Evolutionary conservation across 1,140 invertebrate species (phyloP), one percentile per base, ranked within the genome.

Genomic region (Platorchestia sp.): DNA sequence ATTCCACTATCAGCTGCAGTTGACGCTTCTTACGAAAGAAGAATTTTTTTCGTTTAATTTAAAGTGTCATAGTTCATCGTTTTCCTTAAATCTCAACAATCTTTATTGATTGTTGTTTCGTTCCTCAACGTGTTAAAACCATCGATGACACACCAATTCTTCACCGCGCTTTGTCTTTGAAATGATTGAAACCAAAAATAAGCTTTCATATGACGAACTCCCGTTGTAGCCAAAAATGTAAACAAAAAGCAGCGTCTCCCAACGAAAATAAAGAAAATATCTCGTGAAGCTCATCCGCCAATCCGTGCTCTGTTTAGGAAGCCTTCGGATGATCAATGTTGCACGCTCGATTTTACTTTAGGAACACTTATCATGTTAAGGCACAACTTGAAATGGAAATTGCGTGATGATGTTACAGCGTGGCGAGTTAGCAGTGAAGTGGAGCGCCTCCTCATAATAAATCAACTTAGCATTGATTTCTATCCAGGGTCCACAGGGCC

Each of bases 391-490:
- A 89, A 89, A 89, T 89, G 87, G 41, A 89, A 89, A 89, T 89
- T 44, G 87, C 87, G 41, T 89, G 87, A 89, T 89, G 87, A 89
- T 41, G 87, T 89, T 89, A 89, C 14, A 41, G 87, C 87, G 87
- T 75, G 59, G 59, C 59, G 59, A 3, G 59, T 75, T 75, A 75
- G 87, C 87, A 89, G 87, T 89, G 41, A 44, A 89, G 87, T 89
- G 7, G 43, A 89, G 87, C 41, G 41, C 87, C 43, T 89, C 27
- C 59, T 75, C 59, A 36, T 36, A 36, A 22, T 75, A 42, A 89
- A 89, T 89, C 87, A 41, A 89, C 87, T 89, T 89, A 89, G 87
- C 87, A 89, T 89, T 89, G 87, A 89, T 89, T 42, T 89, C 59
- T 75, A 36, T 36, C 59, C 36, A 6, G 47, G 47, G 47, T 19